Percentiles rank a stretch among this genome's conserved stretches.
Evolutionary conservation across 2,888 invertebrate genomes (phyloP).

Genomic region (Agrochola lota): DNA sequence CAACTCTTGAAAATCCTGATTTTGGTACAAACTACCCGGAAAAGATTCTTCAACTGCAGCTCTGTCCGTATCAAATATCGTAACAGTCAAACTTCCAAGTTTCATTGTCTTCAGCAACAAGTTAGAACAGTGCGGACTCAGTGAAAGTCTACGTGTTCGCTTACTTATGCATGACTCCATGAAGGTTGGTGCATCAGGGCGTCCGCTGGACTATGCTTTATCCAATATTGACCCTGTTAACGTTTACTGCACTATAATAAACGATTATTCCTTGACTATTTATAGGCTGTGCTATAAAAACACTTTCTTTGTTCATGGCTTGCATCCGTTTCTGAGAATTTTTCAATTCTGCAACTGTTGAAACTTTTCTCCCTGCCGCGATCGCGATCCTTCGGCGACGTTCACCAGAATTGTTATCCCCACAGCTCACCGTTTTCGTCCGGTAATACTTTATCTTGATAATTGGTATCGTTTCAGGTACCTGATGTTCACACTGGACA

Average conservation of each 20-base stretch:
- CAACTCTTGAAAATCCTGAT: background rate
- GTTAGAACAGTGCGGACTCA: background rate
- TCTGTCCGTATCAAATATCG: background rate
- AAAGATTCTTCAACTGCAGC: background rate
- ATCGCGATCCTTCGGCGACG: background rate
- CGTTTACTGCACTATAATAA: background rate
- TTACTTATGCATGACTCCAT: slow-evolving; percentile 1
- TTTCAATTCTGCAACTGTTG: background rate
- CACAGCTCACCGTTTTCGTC: background rate
- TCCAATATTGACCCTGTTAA: slow-evolving; percentile 1
- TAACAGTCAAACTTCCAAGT: background rate
- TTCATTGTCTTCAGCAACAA: background rate
- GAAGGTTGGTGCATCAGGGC: background rate
- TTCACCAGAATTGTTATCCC: background rate
- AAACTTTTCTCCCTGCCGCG: background rate
- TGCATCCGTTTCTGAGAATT: background rate
- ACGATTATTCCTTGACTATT: slow-evolving; percentile 2
- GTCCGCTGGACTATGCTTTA: background rate
- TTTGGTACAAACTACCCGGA: background rate
- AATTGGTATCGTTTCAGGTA: slow-evolving; percentile 91
- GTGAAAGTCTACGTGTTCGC: background rate
- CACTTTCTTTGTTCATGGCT: background rate
- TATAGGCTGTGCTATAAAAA: background rate
- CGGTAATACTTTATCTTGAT: slow-evolving; percentile 8
- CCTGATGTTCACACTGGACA: slow-evolving; percentile 97